A percentile compares a stretch with the other conserved stretches of the same genome.
Conservation (phyloP, 2,888 invertebrate genomes). For the Podotricha telesiphe region DNA sequence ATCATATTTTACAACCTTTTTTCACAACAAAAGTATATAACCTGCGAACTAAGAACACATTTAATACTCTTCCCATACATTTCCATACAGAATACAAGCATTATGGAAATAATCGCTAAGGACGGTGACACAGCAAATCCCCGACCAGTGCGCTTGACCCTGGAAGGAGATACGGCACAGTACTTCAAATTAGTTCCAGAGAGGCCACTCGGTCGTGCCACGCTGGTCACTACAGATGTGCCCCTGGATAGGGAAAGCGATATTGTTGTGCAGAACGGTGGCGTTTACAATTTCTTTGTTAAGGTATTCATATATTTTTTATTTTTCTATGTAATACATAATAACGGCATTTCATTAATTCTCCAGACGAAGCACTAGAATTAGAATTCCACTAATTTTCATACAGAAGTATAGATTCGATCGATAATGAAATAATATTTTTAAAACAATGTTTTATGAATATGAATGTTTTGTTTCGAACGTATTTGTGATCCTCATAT, state of each 20-base stretch:
- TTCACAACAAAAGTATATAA: no score
- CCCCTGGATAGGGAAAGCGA: constrained; percentile 90
- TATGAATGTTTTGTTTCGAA: no score
- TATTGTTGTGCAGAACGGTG: constrained; percentile 89
- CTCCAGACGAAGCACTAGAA: no score
- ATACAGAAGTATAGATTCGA: no score
- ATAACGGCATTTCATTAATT: no score
- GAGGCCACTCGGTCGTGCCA: constrained; percentile 82
- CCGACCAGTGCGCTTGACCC: constrained; percentile 85
- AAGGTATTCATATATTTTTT: constrained; percentile 65
- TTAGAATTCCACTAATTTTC: no score
- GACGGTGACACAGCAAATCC: constrained; percentile 92
- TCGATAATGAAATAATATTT: no score
- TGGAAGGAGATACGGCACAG: constrained; percentile 87
- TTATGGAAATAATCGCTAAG: constrained; percentile 88
- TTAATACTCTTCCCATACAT: background rate
- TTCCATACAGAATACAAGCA: constrained; percentile 81
- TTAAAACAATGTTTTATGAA: no score
- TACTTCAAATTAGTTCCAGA: constrained; percentile 86
- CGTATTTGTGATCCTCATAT: no score
- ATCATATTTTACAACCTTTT: no score
- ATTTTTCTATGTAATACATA: no score
- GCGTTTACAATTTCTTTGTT: constrained; percentile 88
- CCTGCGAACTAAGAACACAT: no score
- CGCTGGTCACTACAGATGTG: constrained; percentile 85